phyloP scores from a whole-genome alignment of 2,113 vertebrate genomes.

The Aplodontia rufa region DNA sequence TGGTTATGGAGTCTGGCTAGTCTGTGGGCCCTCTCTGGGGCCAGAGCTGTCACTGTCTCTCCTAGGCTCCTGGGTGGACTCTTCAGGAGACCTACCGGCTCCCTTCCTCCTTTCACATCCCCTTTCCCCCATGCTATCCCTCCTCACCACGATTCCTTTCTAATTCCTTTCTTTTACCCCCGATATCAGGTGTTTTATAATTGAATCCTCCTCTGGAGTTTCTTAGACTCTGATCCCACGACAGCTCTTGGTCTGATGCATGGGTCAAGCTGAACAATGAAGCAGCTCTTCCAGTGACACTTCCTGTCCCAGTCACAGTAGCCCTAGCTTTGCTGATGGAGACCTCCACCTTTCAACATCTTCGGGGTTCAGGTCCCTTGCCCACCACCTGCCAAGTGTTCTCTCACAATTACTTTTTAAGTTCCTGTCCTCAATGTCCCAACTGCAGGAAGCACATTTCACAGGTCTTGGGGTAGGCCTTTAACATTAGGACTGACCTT shows the following conservation, averaged over 20 bases:
- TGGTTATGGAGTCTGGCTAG: not conserved
- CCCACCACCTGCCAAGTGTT: not conserved
- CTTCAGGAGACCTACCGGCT: not conserved
- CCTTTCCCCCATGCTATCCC: not conserved
- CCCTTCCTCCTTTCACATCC: not conserved
- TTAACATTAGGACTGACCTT: not conserved
- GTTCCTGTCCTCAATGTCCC: not conserved
- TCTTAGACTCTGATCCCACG: not conserved
- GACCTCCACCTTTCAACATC: not conserved
- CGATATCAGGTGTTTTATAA: too few species aligned
- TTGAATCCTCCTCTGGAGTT: not conserved
- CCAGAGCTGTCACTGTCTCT: not conserved
- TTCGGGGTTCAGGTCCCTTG: not conserved
- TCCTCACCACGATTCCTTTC: not conserved
- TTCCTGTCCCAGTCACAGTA: fast-evolving
- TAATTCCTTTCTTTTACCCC: not conserved
- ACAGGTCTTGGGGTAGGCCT: not conserved
- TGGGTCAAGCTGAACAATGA: not conserved
- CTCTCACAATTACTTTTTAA: not conserved
- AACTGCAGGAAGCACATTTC: not conserved
- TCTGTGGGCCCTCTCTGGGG: not conserved
- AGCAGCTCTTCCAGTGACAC: not conserved
- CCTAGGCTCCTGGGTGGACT: too few species aligned
- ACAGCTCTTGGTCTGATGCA: not conserved
- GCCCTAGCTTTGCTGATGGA: not conserved